Evolutionary conservation across 2,888 invertebrate genomes (phyloP).

Genomic region (Stenichneumon culpator): DNA sequence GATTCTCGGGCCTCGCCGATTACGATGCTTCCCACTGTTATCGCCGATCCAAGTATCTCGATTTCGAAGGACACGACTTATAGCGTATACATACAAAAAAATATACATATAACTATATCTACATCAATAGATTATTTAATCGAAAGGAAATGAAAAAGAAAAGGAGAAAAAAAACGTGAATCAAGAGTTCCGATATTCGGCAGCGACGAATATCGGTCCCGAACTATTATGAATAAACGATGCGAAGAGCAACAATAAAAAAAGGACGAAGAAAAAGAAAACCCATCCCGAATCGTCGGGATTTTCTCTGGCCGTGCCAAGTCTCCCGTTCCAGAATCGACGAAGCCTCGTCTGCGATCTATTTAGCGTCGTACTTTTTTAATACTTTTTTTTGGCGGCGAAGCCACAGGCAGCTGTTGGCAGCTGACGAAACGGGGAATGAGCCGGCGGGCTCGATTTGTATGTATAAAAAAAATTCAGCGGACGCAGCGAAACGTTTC

Average conservation of each 20-base stretch:
- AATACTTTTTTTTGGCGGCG: not conserved
- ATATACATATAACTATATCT: slow-evolving; percentile 51
- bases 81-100: slow-evolving; percentile 50
- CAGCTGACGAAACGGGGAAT: not conserved
- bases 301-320: slow-evolving; percentile 15
- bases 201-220: slow-evolving; percentile 45
- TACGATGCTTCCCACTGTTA: slow-evolving; percentile 27
- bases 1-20: slow-evolving; percentile 39
- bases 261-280: not conserved
- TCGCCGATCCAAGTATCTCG: slow-evolving; percentile 52
- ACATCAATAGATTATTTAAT: slow-evolving; percentile 69
- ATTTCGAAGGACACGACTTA: slow-evolving; percentile 62
- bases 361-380: not conserved
- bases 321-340: slow-evolving; percentile 29
- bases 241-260: slow-evolving; percentile 36
- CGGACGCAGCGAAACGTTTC: not conserved
- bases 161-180: slow-evolving; percentile 34
- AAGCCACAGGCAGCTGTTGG: slow-evolving; percentile 28
- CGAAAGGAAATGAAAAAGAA: slow-evolving; percentile 38
- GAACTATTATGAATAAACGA: slow-evolving; percentile 55
- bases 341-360: not conserved
- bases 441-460: not conserved
- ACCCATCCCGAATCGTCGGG: not conserved
- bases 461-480: not conserved
- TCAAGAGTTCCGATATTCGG: slow-evolving; percentile 55